Evolutionary conservation across 2,797 vertebrate genomes (phyloP), one percentile per base, ranked within the genome.

Genomic region (Tokudaia tokunoshimensis): DNA sequence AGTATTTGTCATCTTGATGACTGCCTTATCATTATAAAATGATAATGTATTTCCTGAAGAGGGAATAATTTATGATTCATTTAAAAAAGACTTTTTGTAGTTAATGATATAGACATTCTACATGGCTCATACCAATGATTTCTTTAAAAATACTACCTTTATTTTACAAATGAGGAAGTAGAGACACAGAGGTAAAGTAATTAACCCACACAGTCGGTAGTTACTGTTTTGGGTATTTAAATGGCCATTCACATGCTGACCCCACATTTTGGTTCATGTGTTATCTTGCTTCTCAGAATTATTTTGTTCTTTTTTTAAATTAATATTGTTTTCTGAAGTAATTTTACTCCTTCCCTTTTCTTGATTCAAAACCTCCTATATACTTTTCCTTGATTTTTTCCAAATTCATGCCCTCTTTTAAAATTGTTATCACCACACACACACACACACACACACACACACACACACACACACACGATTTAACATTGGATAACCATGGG

Each of bases 71-170:
- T 84, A 81, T 10, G 44, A 8, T 89, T 67, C 0, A 44, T 82
- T 89, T 22, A 34, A 89, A 67, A 89, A 76, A 84, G 24, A 67
- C 34, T 59, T 47, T 74, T 95, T 24, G 41, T 37, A 67, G 44
- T 20, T 87, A 44, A 44, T 79, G 52, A 17, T 26, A 78, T 41
- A 94, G 20, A n/a, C 4, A 63, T 74, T 76, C 10, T 89, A 29
- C 41, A 82, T 82, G 94, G 24, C 86, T 92, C 19, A 89, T 44
- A 89, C 29, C 86, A 88, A 57, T 72, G 1, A 72, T 75, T 91
- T 80, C 44, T 41, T 86, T 92, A 52, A 31, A 84, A 50, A 22
- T 4, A 31, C 20, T 44, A 85, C 41, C 5, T 31, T 67, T 85
- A 50, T 85, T 50, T 67, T 85, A 85, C 61, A 85, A 85, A 50